A percentile compares a stretch with the other conserved stretches of the same genome.
Conservation (phyloP, 53 echinoderm and acorn worm genomes). For the Antedon mediterranea region DNA sequence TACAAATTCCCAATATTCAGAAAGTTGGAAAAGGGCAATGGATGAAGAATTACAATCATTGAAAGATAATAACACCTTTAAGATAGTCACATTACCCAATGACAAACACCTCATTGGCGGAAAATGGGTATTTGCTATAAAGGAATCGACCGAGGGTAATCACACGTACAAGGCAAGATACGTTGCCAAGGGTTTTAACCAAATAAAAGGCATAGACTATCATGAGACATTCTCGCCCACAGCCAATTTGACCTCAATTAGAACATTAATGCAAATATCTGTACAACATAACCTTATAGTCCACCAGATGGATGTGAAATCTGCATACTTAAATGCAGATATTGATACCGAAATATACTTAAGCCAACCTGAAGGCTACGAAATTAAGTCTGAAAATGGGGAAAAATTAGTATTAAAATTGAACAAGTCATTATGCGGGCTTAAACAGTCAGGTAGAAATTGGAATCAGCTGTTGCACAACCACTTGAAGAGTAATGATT, state of each 20-base stretch:
- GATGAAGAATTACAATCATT: constrained; percentile 12
- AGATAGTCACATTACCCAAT: constrained; percentile 10
- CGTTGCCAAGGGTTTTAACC: constrained; percentile 16
- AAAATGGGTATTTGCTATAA: constrained; percentile 8
- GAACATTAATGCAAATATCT: constrained; percentile 20
- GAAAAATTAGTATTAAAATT: constrained; percentile 21
- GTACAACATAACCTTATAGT: constrained; percentile 18
- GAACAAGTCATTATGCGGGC: constrained; percentile 31
- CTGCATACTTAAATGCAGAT: constrained; percentile 26
- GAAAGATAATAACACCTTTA: constrained; percentile 19
- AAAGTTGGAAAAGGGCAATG: constrained; percentile 28
- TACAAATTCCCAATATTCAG: constrained; percentile 3
- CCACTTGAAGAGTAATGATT: constrained; percentile 9
- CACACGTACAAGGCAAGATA: neutral
- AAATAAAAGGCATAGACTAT: constrained; percentile 22
- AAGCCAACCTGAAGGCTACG: constrained; percentile 29
- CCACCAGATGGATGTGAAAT: constrained; percentile 27
- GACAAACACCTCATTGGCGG: constrained; percentile 11
- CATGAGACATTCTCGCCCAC: constrained; percentile 19
- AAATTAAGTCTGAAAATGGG: constrained; percentile 2
- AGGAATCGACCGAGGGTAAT: constrained; percentile 4
- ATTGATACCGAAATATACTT: constrained; percentile 25
- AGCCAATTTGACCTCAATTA: constrained; percentile 11
- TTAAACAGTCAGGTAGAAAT: constrained; percentile 29
- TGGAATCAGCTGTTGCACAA: constrained; percentile 21